Base-by-base conservation (phyloP, 2,797 vertebrate species). In the Phoeniculus purpureus region DNA sequence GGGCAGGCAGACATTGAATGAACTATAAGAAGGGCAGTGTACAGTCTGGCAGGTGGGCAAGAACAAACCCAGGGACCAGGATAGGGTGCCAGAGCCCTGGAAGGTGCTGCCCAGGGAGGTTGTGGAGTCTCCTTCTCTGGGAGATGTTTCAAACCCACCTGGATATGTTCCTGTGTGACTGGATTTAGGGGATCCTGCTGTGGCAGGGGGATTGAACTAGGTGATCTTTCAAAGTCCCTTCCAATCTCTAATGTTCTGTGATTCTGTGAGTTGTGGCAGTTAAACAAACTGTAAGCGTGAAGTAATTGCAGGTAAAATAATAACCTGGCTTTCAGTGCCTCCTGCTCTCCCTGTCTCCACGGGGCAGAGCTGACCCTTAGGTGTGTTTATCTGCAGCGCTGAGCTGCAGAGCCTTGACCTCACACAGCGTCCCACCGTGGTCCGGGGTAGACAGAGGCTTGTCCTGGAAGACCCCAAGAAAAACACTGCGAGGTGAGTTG, bases 341-440 rank as follows among this genome's bases (percentile, higher is more conserved):
- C 29, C 18, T 73, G 62, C n/a, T 1, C 0, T 55, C 78, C 59
- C 54, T 87, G 78, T 87, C 83, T 90, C 18, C 2, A 0, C 0
- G 4, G 68, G 40, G 59, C 76, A 76, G 80, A 79, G 52, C 83
- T 82, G 0, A 1, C 43, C 55, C 29, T 19, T 45, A 48, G 26
- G 14, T 40, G 48, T 67, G 62, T 85, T 90, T 90, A 85, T 82
- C 76, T 87, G 31, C 60, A 62, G 43, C 0, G 0, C 29, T 37
- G 74, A 73, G n/a, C 25, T 0, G 25, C 4, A 20, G 40, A 87
- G 71, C 47, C 59, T 58, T 51, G 55, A 12, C 20, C 72, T 91
- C 1, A 0, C 0, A 0, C 34, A 8, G 55, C 37, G 45, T 32
- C 26, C 32, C 52, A 8, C 37, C 3, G 1, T 6, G 19, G 31